Percentiles rank a stretch among this genome's conserved stretches.
Evolutionary conservation across 2,888 invertebrate genomes (phyloP).

Genomic region (Hemithea aestivaria): DNA sequence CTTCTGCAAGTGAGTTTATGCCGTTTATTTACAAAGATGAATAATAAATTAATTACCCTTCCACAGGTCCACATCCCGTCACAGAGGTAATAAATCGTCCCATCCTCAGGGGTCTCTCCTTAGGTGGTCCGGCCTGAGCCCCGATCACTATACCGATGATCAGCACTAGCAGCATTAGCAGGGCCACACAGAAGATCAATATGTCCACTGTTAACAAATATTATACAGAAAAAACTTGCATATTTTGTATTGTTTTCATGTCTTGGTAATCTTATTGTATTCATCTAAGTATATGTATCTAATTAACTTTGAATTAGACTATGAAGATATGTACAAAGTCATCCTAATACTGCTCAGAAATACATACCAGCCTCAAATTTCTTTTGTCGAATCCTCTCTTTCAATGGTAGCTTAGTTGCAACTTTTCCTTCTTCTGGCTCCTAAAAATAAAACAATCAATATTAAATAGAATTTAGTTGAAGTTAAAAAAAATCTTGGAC

Average conservation of each 20-base stretch:
- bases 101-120: conserved; percentile 82
- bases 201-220: conserved; percentile 68
- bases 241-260: too few relatives aligned
- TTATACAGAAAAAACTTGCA: background rate
- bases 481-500: too few relatives aligned
- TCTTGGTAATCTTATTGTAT: too few relatives aligned
- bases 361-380: conserved; percentile 81
- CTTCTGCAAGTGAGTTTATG: too few relatives aligned
- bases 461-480: too few relatives aligned
- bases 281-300: too few relatives aligned
- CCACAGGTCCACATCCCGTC: conserved; percentile 88
- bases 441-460: conserved; percentile 41
- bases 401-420: conserved; percentile 71
- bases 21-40: too few relatives aligned
- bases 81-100: conserved; percentile 86
- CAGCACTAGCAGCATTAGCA: conserved; percentile 82
- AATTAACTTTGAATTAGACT: too few relatives aligned
- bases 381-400: conserved; percentile 81
- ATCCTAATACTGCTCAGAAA: too few relatives aligned
- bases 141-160: conserved; percentile 81
- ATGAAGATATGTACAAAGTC: too few relatives aligned
- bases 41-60: conserved; percentile 78
- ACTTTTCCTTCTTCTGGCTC: conserved; percentile 78
- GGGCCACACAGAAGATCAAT: conserved; percentile 75
- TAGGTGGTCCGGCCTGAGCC: conserved; percentile 67